These are phyloP conservation scores for Pomatorhinus ruficollis DNA, from an alignment of 2,113 vertebrate genomes.

Conservation along the genomic window DNA sequence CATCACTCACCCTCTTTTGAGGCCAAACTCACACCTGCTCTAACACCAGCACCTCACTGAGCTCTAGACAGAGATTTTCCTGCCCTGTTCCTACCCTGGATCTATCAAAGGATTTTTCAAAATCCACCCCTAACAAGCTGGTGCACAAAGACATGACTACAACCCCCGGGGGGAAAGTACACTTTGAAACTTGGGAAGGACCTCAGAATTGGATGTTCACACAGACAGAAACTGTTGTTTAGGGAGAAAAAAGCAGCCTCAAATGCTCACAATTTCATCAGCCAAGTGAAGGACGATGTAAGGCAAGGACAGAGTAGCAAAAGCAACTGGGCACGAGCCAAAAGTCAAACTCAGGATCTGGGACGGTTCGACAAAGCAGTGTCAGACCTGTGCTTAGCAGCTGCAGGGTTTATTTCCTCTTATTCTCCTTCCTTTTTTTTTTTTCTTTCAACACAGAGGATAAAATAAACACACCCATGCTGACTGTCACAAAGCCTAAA, in stretches of 20 bases:
- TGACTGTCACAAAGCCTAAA: neutral
- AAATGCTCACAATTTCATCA: neutral
- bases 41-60: neutral
- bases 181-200: neutral
- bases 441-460: neutral
- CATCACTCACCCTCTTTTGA: slow-evolving; percentile 31
- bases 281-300: neutral
- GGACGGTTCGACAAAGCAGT: neutral
- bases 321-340: neutral
- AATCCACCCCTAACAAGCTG: neutral
- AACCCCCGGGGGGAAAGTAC: accelerated
- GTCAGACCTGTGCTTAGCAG: neutral
- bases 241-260: neutral
- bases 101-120: neutral
- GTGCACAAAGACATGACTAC: neutral
- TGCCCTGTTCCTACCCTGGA: neutral
- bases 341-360: neutral
- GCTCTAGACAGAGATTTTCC: neutral
- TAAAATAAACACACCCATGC: neutral
- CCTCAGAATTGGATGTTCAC: neutral
- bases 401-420: neutral
- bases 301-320: neutral
- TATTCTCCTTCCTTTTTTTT: no score
- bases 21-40: slow-evolving; percentile 30
- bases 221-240: neutral